Percentiles rank a stretch among this genome's conserved stretches.
phyloP scores from a whole-genome alignment of 1,140 invertebrate species.

The Cyrtorhinus lividipennis region DNA sequence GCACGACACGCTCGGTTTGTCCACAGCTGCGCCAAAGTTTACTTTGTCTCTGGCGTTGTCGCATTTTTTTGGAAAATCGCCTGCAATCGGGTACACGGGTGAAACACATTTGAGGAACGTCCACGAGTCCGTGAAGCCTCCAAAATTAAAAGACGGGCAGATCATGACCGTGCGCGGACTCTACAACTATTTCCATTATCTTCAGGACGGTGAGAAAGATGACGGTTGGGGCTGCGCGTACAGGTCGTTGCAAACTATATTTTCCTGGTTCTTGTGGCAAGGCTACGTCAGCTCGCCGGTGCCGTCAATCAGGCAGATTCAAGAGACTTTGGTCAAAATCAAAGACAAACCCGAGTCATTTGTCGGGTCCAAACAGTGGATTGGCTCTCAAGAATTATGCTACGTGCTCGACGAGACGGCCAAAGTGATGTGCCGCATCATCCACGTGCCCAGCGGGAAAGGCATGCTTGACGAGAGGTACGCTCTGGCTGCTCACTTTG shows the following conservation, averaged over 20 bases:
- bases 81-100: not conserved
- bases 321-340: not conserved
- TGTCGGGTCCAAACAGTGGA: constrained; percentile 4
- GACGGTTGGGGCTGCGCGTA: constrained; percentile 99
- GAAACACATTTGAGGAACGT: not conserved
- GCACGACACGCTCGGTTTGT: not conserved
- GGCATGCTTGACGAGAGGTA: not conserved
- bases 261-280: constrained; percentile 78
- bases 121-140: not conserved
- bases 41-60: not conserved
- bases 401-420: not conserved
- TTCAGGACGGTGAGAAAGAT: constrained; percentile 90
- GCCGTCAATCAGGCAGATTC: not conserved
- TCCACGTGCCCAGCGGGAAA: not conserved
- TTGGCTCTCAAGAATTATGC: not conserved
- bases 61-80: not conserved
- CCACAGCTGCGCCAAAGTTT: not conserved
- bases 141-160: constrained; percentile 30
- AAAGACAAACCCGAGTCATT: constrained; percentile 3
- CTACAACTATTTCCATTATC: constrained; percentile 93
- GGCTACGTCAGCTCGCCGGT: not conserved
- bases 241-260: constrained; percentile 89
- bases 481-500: not conserved
- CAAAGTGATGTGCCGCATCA: not conserved
- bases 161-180: constrained; percentile 50